phyloP scores from a whole-genome alignment of 2,797 vertebrate species.

The Tokudaia tokunoshimensis region DNA sequence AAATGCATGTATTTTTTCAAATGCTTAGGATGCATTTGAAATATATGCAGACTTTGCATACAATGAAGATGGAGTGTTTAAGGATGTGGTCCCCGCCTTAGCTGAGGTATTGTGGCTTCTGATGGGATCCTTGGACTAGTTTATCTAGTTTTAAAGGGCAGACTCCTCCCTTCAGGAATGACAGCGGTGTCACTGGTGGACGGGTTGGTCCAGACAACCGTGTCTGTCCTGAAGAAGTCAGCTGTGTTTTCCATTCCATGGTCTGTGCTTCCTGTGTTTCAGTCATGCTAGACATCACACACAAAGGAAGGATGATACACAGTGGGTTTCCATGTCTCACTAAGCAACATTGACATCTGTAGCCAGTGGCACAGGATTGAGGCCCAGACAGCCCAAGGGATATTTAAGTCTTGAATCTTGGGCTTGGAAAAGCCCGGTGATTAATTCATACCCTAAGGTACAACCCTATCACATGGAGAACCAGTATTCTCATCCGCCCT shows the following conservation, averaged over 20 bases:
- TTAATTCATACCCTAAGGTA: background rate
- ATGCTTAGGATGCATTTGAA: background rate
- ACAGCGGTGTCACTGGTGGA: background rate
- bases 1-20: background rate
- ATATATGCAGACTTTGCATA: background rate
- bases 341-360: too few relatives aligned
- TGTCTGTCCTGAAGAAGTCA: background rate
- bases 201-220: background rate
- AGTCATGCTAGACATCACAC: background rate
- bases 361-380: background rate
- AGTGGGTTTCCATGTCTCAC: background rate
- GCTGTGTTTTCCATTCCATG: background rate
- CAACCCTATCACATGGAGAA: background rate
- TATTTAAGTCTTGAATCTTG: background rate
- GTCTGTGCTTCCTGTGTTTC: background rate
- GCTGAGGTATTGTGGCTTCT: background rate
- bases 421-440: background rate
- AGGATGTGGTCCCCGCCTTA: background rate
- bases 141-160: background rate
- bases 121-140: background rate
- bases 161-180: background rate
- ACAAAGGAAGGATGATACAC: background rate
- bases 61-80: fast-evolving
- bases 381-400: background rate
- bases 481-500: background rate